These are phyloP conservation scores for Dreissena rostriformis DNA, from an alignment of 1,140 invertebrate genomes.

Conservation along the genomic window DNA sequence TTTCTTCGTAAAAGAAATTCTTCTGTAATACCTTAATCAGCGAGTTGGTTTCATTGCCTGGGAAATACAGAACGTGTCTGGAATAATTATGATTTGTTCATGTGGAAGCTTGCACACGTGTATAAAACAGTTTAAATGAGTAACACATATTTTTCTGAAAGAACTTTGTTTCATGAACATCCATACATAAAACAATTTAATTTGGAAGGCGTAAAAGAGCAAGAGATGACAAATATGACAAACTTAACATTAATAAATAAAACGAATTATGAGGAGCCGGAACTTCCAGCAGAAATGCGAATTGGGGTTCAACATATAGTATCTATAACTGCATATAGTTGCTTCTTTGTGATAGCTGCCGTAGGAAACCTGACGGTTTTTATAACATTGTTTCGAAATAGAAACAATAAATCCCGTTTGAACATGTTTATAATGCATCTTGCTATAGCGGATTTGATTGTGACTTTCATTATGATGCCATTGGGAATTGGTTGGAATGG, in stretches of 20 bases:
- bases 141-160: no score
- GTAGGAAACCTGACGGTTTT: slow-evolving; percentile 91
- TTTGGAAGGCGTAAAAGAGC: no score
- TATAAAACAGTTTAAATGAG: no score
- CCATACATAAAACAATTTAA: no score
- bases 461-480: slow-evolving; percentile 90
- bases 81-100: no score
- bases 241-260: background rate
- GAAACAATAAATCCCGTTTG: slow-evolving; percentile 88
- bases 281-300: slow-evolving; percentile 84
- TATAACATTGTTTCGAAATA: slow-evolving; percentile 86
- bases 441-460: slow-evolving; percentile 89
- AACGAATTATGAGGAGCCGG: background rate
- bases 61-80: no score
- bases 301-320: slow-evolving; percentile 90
- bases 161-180: no score
- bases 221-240: no score
- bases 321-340: slow-evolving; percentile 88
- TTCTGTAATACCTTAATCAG: no score
- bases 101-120: no score
- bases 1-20: no score
- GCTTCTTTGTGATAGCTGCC: slow-evolving; percentile 92
- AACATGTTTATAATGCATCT: slow-evolving; percentile 90
- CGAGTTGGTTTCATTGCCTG: no score
- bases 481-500: slow-evolving; percentile 89